phyloP scores from a whole-genome alignment of 2,888 invertebrate genomes.

The Xestia xanthographa region DNA sequence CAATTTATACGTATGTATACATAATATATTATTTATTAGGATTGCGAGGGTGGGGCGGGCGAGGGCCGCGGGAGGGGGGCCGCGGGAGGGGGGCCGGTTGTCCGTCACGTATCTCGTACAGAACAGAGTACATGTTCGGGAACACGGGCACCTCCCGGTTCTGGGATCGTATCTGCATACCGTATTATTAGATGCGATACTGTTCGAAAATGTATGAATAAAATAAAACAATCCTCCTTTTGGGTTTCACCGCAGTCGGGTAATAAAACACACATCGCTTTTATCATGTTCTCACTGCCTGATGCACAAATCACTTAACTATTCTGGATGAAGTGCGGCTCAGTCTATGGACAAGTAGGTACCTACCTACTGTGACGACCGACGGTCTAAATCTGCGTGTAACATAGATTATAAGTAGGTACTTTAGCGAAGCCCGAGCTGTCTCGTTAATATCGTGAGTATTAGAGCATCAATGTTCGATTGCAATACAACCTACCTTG shows the following conservation, averaged over 20 bases:
- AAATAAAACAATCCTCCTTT: slow-evolving; percentile 2
- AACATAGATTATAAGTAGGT: background rate
- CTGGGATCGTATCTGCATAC: slow-evolving; percentile 62
- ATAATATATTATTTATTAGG: slow-evolving; percentile 71
- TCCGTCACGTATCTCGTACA: slow-evolving; percentile 64
- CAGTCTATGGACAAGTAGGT: background rate
- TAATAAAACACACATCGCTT: background rate
- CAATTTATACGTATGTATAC: slow-evolving; percentile 68
- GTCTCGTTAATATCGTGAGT: slow-evolving; percentile 37
- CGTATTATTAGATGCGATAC: slow-evolving; percentile 53
- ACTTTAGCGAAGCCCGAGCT: slow-evolving; percentile 6
- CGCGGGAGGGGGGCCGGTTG: slow-evolving; percentile 34
- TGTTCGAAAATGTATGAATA: slow-evolving; percentile 30
- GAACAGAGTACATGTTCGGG: slow-evolving; percentile 52
- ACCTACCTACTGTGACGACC: background rate
- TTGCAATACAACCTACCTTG: background rate
- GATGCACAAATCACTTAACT: background rate
- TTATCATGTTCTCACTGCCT: background rate
- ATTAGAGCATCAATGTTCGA: slow-evolving; percentile 38
- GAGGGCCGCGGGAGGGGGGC: slow-evolving; percentile 7
- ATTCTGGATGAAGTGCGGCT: background rate
- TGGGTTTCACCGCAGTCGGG: background rate
- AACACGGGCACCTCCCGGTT: slow-evolving; percentile 41
- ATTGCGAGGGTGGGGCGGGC: slow-evolving; percentile 32
- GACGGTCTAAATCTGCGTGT: background rate